These are phyloP conservation scores for Sebastes cheni DNA, from an alignment of 2,797 vertebrate genomes.

Conservation along the genomic window DNA sequence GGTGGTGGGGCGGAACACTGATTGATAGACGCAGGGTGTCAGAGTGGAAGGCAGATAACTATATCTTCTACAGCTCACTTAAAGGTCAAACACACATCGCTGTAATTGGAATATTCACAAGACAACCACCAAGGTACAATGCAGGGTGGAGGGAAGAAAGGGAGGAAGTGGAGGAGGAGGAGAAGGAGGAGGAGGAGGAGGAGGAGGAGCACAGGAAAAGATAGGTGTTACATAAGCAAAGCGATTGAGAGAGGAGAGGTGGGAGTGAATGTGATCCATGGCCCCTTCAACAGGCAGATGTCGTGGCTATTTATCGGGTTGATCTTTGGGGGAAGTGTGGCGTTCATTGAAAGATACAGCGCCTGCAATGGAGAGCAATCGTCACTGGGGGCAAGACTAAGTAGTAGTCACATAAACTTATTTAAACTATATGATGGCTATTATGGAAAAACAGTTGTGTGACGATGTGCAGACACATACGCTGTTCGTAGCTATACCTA, in stretches of 20 bases:
- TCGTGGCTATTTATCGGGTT: slow-evolving; percentile 77
- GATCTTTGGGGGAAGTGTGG: slow-evolving; percentile 59
- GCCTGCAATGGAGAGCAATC: slow-evolving; percentile 21
- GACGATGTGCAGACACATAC: no score
- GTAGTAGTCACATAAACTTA: slow-evolving; percentile 41
- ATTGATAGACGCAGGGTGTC: slow-evolving; percentile 97
- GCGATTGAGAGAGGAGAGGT: slow-evolving; percentile 73
- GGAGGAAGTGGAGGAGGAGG: slow-evolving; percentile 40
- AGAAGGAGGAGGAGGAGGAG: slow-evolving; percentile 39
- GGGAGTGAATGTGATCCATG: slow-evolving; percentile 79
- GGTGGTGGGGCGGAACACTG: slow-evolving; percentile 82
- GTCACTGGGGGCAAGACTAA: slow-evolving; percentile 25
- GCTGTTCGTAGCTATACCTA: no score
- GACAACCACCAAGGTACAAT: slow-evolving; percentile 79
- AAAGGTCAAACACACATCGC: slow-evolving; percentile 94
- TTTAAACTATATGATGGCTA: slow-evolving; percentile 16
- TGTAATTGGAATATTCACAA: slow-evolving; percentile 93
- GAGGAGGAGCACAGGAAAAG: slow-evolving; percentile 21
- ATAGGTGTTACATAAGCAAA: slow-evolving; percentile 65
- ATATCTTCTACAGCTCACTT: slow-evolving; percentile 94
- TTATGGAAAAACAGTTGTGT: not conserved
- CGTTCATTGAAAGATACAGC: slow-evolving; percentile 64
- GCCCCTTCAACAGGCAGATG: slow-evolving; percentile 76
- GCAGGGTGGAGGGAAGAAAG: slow-evolving; percentile 29
- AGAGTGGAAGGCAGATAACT: slow-evolving; percentile 95